phyloP scores from a whole-genome alignment of 2,797 vertebrate genomes.

The Stomatorhinus walkeri region DNA sequence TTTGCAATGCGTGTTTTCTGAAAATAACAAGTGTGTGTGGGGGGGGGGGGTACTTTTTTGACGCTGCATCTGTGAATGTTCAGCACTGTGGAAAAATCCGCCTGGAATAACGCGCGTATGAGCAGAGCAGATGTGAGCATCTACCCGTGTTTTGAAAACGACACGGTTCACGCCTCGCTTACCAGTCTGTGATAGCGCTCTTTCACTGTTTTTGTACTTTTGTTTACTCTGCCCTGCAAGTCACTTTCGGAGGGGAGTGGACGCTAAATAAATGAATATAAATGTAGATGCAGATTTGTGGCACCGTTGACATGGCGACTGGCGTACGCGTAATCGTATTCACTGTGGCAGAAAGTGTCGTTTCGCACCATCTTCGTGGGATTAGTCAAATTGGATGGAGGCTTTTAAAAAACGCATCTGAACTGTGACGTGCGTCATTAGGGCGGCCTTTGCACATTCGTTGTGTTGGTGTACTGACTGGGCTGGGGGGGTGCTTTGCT shows the following conservation, averaged over 20 bases:
- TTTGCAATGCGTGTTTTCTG: neutral
- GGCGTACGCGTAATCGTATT: slow-evolving; percentile 1
- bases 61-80: neutral
- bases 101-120: neutral
- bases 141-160: neutral
- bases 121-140: neutral
- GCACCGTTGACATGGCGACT: neutral
- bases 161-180: neutral
- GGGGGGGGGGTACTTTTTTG: neutral
- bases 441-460: slow-evolving; percentile 14
- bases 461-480: neutral
- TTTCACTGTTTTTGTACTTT: neutral
- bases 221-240: neutral
- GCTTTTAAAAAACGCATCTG: neutral
- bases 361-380: slow-evolving; percentile 1
- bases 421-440: slow-evolving; percentile 20
- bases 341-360: neutral
- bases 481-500: neutral
- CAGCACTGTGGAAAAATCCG: neutral
- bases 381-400: slow-evolving; percentile 6
- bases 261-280: neutral
- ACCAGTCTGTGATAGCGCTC: neutral
- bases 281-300: neutral
- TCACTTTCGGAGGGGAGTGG: neutral
- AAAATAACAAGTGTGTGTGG: neutral